Base-by-base conservation (phyloP, 1,140 invertebrate genomes). In the Plutomurus gul region DNA sequence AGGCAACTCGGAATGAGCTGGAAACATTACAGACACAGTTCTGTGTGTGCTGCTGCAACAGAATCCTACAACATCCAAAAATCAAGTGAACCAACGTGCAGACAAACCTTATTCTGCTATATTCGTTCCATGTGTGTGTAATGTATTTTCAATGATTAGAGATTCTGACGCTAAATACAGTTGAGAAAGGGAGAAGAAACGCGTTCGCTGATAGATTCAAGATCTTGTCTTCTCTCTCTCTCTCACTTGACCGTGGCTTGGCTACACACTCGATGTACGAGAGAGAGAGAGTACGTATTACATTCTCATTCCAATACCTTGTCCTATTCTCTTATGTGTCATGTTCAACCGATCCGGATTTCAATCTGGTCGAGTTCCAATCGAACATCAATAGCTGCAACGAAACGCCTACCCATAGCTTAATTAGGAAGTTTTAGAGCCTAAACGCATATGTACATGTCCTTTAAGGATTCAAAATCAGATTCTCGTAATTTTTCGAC, bases 401-500 rank as follows among this genome's bases (percentile, higher is more conserved):
- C 27, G 70, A 72, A 72, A 72, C 70, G 70, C 70, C 70, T 72
- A 72, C 70, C 70, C 39, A 72, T 72, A 43, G 70, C 70, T 72
- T 72, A 72, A 72, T 72, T 72, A 72, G 70, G 70, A 39, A 72
- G 40, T 46, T 72, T 72, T 72, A 72, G 37, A 72, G 70, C 36
- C 70, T 72, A 72, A 72, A 72, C 70, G 70, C 70, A 72, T 40
- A 72, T 72, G 70, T 72, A 72, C 70, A 72, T 72, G 70, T 72
- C 39, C 70, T 72, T 72, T 46, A 72, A 43, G 27, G 56, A 65
- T 65, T 65, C 56, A 65, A 65, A 65, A 65, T 65, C 56, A 65
- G 56, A 65, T 65, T 65, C 56, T 65, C 30, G 30, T 65, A 65
- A 65, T 65, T 65, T n/a, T 65, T 65, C 56, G 36, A 65, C 56